A percentile compares a stretch with the other conserved stretches of the same genome.
These are phyloP conservation scores for Dendrolimus punctatus DNA, from an alignment of 1,140 invertebrate genomes.

Conservation along the genomic window DNA sequence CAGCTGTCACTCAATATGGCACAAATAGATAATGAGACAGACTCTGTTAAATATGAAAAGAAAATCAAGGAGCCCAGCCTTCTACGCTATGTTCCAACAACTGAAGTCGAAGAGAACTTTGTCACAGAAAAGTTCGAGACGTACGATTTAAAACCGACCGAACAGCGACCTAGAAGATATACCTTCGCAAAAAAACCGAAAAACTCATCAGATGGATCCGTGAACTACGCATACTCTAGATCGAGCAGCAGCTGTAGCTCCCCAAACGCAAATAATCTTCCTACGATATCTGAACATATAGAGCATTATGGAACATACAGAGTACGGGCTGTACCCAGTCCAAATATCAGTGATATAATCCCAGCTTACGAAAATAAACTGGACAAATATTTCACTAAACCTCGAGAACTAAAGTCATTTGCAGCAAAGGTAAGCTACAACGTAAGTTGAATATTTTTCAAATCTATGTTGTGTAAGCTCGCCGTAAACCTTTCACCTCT, in stretches of 20 bases:
- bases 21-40: conserved; percentile 60
- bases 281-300: conserved; percentile 57
- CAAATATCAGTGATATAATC: conserved; percentile 24
- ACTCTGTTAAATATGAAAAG: conserved; percentile 59
- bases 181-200: conserved; percentile 59
- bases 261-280: conserved; percentile 42
- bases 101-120: conserved; percentile 50
- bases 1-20: conserved; percentile 37
- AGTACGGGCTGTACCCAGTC: conserved; percentile 28
- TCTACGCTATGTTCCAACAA: conserved; percentile 55
- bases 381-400: conserved; percentile 59
- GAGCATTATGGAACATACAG: conserved; percentile 52
- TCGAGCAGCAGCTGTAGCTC: conserved; percentile 61
- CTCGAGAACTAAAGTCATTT: conserved; percentile 49
- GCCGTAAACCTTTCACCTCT: not conserved
- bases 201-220: conserved; percentile 56
- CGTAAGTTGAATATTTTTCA: conserved; percentile 24
- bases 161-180: conserved; percentile 42
- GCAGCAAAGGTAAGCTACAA: conserved; percentile 51
- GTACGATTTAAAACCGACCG: conserved; percentile 47
- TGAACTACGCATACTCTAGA: conserved; percentile 57
- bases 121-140: conserved; percentile 57
- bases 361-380: conserved; percentile 49
- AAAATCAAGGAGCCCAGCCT: conserved; percentile 55
- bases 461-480: not conserved